Conservation (phyloP, 2,113 vertebrate species). For the Dendropsophus ebraccatus region DNA sequence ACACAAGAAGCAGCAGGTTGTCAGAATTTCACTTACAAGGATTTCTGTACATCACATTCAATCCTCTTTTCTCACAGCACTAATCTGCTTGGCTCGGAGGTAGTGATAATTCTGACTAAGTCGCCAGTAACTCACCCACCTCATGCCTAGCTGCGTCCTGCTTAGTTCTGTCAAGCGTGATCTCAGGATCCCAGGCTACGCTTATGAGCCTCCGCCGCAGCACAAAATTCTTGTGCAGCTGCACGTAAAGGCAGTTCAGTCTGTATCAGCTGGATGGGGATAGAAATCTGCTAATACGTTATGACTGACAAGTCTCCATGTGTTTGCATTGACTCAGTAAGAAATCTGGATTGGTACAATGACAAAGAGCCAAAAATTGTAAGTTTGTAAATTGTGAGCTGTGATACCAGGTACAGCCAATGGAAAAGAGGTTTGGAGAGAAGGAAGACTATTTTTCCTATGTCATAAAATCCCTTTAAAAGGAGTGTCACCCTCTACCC, state of each 20-base stretch:
- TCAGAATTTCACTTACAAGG: neutral
- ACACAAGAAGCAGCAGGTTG: neutral
- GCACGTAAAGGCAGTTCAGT: neutral
- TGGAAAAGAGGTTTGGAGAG: neutral
- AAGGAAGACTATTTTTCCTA: neutral
- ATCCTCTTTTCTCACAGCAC: neutral
- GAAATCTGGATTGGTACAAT: neutral
- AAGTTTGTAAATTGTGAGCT: neutral
- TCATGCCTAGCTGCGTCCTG: conserved; percentile 20
- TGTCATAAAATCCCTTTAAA: no score
- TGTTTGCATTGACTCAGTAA: neutral
- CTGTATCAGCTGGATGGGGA: neutral
- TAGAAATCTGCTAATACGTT: neutral
- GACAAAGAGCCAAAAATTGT: neutral
- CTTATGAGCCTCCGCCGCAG: neutral
- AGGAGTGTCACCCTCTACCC: no score
- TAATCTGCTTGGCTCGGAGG: neutral
- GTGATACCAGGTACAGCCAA: no score
- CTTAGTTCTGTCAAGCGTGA: conserved; percentile 26
- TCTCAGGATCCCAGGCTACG: conserved; percentile 4
- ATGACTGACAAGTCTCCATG: neutral
- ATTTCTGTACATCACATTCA: neutral
- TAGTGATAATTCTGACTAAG: conserved; percentile 23
- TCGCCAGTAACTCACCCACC: conserved; percentile 9
- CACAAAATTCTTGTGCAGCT: conserved; percentile 16